These are phyloP conservation scores for Tenebrio molitor DNA, from an alignment of 1,140 invertebrate genomes.

Conservation along the genomic window DNA sequence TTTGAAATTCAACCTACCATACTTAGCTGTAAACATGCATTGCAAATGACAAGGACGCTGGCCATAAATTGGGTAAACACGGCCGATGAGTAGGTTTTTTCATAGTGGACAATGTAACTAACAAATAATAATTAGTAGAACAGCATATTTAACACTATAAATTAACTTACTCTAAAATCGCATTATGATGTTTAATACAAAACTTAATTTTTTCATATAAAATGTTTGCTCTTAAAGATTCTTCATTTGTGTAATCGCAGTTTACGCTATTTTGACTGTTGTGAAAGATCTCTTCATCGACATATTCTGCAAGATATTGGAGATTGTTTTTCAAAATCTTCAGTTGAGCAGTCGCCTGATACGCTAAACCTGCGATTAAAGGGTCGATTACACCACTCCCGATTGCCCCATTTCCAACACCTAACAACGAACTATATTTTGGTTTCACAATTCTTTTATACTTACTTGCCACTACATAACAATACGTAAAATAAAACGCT, in stretches of 20 bases:
- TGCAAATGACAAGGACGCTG: slow-evolving; percentile 18
- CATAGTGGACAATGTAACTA: neutral
- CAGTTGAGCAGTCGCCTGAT: slow-evolving; percentile 13
- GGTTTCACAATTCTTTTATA: neutral
- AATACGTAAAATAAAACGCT: slow-evolving; percentile 3
- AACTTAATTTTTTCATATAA: neutral
- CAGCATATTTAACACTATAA: too few species aligned
- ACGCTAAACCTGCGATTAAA: slow-evolving; percentile 9
- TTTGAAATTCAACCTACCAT: neutral
- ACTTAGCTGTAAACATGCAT: slow-evolving; percentile 6
- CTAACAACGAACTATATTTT: neutral
- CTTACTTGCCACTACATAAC: neutral
- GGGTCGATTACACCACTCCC: slow-evolving; percentile 5
- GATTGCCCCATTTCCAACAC: neutral
- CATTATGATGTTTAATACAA: slow-evolving; percentile 27
- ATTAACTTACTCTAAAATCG: slow-evolving; percentile 32
- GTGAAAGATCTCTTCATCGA: neutral
- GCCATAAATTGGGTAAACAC: slow-evolving; percentile 26
- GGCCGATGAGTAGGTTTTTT: neutral
- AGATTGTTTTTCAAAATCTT: slow-evolving; percentile 24
- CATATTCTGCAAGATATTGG: slow-evolving; percentile 15
- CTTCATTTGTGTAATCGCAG: too few species aligned
- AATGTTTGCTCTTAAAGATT: neutral
- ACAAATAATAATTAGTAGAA: too few species aligned
- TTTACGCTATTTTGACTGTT: neutral